Conservation (phyloP, 2,888 invertebrate species). For the Eurytoma adleriae region DNA sequence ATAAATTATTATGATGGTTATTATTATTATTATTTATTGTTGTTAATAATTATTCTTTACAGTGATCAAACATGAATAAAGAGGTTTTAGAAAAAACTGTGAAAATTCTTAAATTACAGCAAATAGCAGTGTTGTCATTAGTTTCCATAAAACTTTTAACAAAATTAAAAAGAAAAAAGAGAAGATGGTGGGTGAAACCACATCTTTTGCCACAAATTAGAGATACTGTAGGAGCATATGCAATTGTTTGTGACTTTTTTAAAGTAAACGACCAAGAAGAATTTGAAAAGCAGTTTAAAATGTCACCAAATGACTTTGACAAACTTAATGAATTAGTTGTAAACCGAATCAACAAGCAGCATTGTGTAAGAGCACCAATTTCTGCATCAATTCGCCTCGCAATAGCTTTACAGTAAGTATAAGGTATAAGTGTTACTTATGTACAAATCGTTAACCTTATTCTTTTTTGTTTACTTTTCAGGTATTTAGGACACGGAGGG, state of each 20-base stretch:
- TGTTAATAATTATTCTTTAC: neutral
- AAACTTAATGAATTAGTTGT: neutral
- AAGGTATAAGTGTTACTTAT: neutral
- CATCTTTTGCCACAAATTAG: constrained; percentile 19
- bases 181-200: constrained; percentile 32
- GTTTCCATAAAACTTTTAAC: neutral
- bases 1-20: too few species aligned
- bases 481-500: neutral
- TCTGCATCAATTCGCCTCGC: neutral
- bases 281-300: neutral
- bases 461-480: neutral
- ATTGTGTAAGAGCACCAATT: neutral
- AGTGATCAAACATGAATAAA: neutral
- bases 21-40: too few species aligned
- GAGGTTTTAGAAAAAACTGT: neutral
- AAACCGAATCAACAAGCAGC: neutral
- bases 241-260: neutral
- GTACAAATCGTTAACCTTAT: neutral
- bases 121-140: neutral
- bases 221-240: neutral
- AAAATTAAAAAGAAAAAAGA: neutral
- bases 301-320: neutral
- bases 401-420: neutral
- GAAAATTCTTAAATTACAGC: neutral
- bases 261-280: neutral